Evolutionary conservation across 2,113 vertebrate genomes (phyloP).

Genomic region (Neoarius graeffei): DNA sequence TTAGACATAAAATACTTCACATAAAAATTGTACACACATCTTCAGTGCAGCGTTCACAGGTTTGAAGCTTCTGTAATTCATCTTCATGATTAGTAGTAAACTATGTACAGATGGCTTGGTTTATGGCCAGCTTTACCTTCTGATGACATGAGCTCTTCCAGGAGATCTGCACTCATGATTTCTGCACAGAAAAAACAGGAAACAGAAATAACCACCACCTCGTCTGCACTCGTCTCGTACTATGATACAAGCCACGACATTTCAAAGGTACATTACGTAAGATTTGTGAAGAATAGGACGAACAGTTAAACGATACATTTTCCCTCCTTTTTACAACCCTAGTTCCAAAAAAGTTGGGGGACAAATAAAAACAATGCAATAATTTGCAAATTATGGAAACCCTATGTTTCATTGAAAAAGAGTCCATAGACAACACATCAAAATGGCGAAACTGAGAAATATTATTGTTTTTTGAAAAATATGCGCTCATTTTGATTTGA

Average conservation of each 20-base stretch:
- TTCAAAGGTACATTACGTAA: background rate
- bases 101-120: constrained; percentile 34
- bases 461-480: no score
- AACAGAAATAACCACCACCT: background rate
- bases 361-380: no score
- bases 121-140: constrained; percentile 78
- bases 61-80: background rate
- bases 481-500: no score
- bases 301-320: no score
- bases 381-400: no score
- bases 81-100: constrained; percentile 44
- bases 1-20: background rate
- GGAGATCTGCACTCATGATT: constrained; percentile 88
- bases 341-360: no score
- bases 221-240: background rate
- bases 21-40: background rate
- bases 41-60: background rate
- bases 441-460: no score
- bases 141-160: constrained; percentile 96
- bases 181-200: constrained; percentile 69
- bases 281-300: background rate
- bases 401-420: no score
- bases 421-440: no score
- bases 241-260: background rate
- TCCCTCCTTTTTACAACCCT: no score